Base-by-base conservation (phyloP, 2,888 invertebrate species). In the Choristoneura rosaceana region DNA sequence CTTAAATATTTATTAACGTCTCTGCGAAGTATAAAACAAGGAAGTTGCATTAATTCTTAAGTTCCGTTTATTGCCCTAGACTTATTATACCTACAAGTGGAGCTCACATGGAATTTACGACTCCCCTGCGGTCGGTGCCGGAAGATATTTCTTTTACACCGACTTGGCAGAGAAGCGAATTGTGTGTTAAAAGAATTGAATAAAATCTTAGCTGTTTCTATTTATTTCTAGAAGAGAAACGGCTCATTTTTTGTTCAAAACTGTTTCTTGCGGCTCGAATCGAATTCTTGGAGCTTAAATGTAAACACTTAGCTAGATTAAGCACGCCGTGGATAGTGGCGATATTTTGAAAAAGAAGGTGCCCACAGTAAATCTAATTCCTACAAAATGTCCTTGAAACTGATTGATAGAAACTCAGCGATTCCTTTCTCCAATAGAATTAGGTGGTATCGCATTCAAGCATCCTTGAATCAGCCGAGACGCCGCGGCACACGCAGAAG, bases 31-130 rank as follows among this genome's bases (percentile, higher is more conserved):
- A 25, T 4, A 17, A n/a, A 12, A 43, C 8, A n/a, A 45, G 60
- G 45, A 41, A 62, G 45, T 45, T 61, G 61, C 45, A 71, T 71
- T 63, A 58, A 67, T 71, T 64, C 66, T 67, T 67, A 71, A 67
- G 62, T 62, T 67, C 62, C 43, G 61, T 71, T 62, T 64, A 64
- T 45, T 34, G 50, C 47, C 64, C 38, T n/a, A 50, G 47, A 25
- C 50, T 15, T 38, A 62, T 67, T 59, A 45, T 47, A 63, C 63
- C 52, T 52, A 52, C 52, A 63, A 60, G 50, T 15, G 15, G 62
- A 45, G 68, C 62, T 17, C 33, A n/a, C 58, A 58, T 45, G 47
- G 47, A 67, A 71, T 71, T 71, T 71, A 71, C 34, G 45, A 43
- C 15, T 58, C 71, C 50, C 71, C 2, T n/a, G 71, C 9, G 63